A percentile compares a stretch with the other conserved stretches of the same genome.
Evolutionary conservation across 2,888 invertebrate species (phyloP).

Genomic region (Bellardia bayeri): DNA sequence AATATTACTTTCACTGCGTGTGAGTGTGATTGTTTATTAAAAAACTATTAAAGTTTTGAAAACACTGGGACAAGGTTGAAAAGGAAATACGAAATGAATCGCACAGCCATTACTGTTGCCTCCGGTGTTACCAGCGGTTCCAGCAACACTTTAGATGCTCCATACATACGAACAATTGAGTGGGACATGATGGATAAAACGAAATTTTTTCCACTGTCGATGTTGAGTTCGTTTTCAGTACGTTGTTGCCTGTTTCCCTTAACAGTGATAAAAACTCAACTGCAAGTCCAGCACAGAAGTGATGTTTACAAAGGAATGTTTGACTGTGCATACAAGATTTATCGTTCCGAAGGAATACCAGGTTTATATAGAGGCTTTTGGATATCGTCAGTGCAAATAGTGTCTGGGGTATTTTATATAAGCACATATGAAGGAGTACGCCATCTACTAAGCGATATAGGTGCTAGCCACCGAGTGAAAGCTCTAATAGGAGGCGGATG

Average conservation of each 20-base stretch:
- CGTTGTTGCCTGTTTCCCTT: conserved; percentile 94
- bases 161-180: conserved; percentile 93
- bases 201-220: conserved; percentile 96
- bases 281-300: conserved; percentile 92
- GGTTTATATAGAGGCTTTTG: conserved; percentile 98
- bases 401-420: conserved; percentile 95
- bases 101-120: conserved; percentile 74
- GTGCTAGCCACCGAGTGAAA: conserved; percentile 84
- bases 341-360: conserved; percentile 91
- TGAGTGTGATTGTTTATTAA: neutral
- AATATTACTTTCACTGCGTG: conserved; percentile 20
- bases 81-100: conserved; percentile 55
- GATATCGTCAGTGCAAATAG: conserved; percentile 95
- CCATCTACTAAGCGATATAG: conserved; percentile 88
- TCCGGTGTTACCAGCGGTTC: conserved; percentile 74
- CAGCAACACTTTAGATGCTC: conserved; percentile 75
- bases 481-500: conserved; percentile 95
- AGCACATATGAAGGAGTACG: conserved; percentile 96
- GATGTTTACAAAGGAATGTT: conserved; percentile 93
- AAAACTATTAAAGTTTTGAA: neutral
- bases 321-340: conserved; percentile 95
- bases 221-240: conserved; percentile 88
- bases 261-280: conserved; percentile 96
- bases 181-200: conserved; percentile 99
- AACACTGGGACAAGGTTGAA: neutral